phyloP scores from a whole-genome alignment of 2,113 vertebrate species.

The Pristiophorus japonicus region DNA sequence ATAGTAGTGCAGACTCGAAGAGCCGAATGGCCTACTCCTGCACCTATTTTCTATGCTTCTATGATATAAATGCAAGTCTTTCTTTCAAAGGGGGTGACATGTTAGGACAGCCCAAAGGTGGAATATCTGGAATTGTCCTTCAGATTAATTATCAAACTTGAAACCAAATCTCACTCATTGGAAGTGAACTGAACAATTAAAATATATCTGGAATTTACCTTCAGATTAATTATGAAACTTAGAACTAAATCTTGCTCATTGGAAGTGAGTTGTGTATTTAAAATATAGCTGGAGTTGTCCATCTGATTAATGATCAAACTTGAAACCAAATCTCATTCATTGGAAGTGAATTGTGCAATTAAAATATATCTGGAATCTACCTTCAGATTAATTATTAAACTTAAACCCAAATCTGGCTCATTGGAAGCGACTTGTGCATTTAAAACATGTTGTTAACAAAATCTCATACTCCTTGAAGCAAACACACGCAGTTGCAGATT shows the following conservation, averaged over 20 bases:
- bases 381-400: not conserved
- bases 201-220: not conserved
- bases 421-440: not conserved
- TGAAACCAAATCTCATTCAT: not conserved
- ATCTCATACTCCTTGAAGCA: too few species aligned
- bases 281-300: not conserved
- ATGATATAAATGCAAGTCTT: too few species aligned
- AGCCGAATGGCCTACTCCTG: too few species aligned
- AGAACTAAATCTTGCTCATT: not conserved
- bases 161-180: not conserved
- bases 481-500: not conserved
- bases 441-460: too few species aligned
- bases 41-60: too few species aligned
- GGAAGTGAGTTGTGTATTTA: not conserved
- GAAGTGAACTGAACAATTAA: not conserved
- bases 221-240: not conserved
- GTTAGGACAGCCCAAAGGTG: not conserved
- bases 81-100: not conserved
- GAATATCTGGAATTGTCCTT: not conserved
- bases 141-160: not conserved
- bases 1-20: too few species aligned
- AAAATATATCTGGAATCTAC: too few species aligned
- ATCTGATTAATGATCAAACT: not conserved
- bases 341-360: not conserved
- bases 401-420: not conserved